Evolutionary conservation across 2,888 invertebrate species (phyloP).

Genomic region (Spodoptera littoralis): DNA sequence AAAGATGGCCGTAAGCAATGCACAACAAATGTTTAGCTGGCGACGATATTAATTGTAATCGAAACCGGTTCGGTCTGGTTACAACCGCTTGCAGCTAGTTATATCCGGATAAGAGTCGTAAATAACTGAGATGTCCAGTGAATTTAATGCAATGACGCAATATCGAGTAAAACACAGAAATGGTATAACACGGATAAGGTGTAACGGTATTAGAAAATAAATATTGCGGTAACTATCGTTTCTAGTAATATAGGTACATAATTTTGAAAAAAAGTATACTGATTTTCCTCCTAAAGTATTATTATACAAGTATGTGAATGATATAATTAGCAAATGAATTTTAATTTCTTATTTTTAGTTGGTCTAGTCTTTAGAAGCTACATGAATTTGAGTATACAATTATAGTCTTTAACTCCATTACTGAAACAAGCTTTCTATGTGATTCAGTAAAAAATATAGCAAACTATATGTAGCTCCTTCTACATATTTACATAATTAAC

Average conservation of each 20-base stretch:
- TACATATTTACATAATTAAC: no score
- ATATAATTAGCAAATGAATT: no score
- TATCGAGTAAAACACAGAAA: constrained; percentile 47
- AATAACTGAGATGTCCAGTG: constrained; percentile 57
- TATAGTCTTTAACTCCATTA: no score
- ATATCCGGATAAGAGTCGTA: constrained; percentile 54
- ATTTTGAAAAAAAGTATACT: no score
- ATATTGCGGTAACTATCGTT: constrained; percentile 1
- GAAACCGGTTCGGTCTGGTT: constrained; percentile 57
- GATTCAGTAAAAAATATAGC: no score
- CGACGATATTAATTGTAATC: constrained; percentile 68
- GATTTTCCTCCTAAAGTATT: no score
- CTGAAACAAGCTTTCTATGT: no score
- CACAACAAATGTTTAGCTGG: constrained; percentile 59
- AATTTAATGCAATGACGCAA: constrained; percentile 53
- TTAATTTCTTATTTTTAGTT: no score
- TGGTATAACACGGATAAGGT: constrained; percentile 16
- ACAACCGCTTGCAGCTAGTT: constrained; percentile 40
- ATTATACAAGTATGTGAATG: no score
- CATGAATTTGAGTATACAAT: no score
- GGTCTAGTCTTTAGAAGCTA: no score
- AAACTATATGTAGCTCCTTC: no score
- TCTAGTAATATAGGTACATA: neutral
- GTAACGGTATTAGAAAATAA: constrained; percentile 35
- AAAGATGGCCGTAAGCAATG: constrained; percentile 49